Evolutionary conservation across 2,888 invertebrate genomes (phyloP).

Genomic region (Caenorhabditis sp.): DNA sequence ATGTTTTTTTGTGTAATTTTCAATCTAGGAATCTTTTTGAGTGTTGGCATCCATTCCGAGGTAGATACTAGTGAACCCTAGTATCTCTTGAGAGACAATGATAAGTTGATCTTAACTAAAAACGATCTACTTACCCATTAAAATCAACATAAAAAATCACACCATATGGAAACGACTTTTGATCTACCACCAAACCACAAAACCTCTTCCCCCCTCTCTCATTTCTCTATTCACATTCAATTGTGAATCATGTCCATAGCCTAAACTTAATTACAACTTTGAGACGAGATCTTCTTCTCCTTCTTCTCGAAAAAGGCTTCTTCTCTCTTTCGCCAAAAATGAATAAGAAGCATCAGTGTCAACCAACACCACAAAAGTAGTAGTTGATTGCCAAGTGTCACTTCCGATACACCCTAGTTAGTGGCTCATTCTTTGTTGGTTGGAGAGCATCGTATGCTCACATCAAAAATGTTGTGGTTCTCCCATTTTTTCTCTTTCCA

Average conservation of each 20-base stretch:
- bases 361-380: background rate
- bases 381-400: constrained; percentile 44
- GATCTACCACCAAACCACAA: background rate
- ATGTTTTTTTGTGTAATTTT: no score
- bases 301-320: background rate
- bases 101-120: no score
- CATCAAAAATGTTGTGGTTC: background rate
- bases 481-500: constrained; percentile 21
- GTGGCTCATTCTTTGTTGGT: constrained; percentile 37
- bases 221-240: background rate
- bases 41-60: no score
- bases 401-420: constrained; percentile 43
- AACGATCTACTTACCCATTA: no score
- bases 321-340: background rate
- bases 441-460: background rate
- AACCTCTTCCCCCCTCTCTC: background rate
- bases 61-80: no score
- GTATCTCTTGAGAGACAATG: no score
- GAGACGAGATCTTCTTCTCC: background rate
- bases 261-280: background rate
- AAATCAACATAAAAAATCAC: no score
- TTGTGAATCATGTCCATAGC: background rate
- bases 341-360: background rate
- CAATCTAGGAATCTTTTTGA: no score
- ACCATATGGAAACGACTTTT: background rate